Conservation (phyloP, 2,888 invertebrate species). For the Caenorhabditis sp. region DNA sequence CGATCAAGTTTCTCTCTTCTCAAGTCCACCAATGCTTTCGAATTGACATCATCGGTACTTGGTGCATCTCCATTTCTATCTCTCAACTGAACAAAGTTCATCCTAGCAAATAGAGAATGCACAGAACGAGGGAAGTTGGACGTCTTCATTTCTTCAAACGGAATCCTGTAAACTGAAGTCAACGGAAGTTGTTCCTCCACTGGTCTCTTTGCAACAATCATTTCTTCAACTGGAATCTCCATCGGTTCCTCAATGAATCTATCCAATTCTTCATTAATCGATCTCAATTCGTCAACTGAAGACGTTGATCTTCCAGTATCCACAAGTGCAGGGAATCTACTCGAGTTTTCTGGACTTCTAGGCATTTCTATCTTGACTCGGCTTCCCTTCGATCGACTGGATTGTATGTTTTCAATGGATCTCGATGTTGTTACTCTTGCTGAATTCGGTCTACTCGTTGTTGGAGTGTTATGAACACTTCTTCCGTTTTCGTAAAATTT, state of each 20-base stretch:
- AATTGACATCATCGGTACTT: constrained; percentile 83
- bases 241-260: constrained; percentile 40
- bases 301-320: constrained; percentile 55
- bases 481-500: constrained; percentile 53
- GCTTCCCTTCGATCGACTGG: constrained; percentile 22
- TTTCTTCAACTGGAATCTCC: constrained; percentile 15
- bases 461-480: constrained; percentile 57
- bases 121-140: constrained; percentile 65
- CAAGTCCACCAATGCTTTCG: constrained; percentile 75
- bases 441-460: constrained; percentile 35
- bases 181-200: constrained; percentile 35
- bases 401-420: constrained; percentile 19
- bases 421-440: constrained; percentile 35
- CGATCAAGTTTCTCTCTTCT: constrained; percentile 84
- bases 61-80: constrained; percentile 84
- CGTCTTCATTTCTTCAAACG: constrained; percentile 52
- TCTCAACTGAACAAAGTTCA: constrained; percentile 82
- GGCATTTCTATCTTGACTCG: constrained; percentile 14
- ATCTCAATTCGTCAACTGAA: constrained; percentile 48
- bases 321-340: constrained; percentile 44
- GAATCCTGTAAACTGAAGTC: constrained; percentile 46
- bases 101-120: constrained; percentile 48
- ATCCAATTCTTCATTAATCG: constrained; percentile 42
- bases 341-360: background rate
- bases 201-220: constrained; percentile 15